Evolutionary conservation across 2,797 vertebrate genomes (phyloP).

Genomic region (Florisuga fusca): DNA sequence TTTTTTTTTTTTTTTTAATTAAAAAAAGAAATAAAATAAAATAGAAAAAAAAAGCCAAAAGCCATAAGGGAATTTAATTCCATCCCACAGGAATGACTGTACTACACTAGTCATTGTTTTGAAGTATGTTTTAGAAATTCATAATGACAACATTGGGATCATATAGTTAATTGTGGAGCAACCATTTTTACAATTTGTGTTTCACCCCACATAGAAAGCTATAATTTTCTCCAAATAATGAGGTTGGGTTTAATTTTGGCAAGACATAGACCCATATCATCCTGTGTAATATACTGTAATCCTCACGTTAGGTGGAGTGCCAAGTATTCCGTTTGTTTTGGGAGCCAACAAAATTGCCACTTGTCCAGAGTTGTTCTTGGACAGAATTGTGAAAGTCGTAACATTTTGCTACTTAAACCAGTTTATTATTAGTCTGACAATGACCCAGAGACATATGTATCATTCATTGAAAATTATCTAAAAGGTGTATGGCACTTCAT

Average conservation of each 20-base stretch:
- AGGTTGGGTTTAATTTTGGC: conserved; percentile 69
- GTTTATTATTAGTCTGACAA: conserved; percentile 21
- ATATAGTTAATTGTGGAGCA: conserved; percentile 41
- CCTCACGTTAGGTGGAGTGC: conserved; percentile 46
- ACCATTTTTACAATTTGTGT: conserved; percentile 60
- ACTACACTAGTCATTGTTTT: not conserved
- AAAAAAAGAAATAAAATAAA: no score
- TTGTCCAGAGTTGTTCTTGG: conserved; percentile 66
- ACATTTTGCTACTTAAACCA: conserved; percentile 26
- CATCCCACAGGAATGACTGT: conserved; percentile 36
- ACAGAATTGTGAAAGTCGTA: conserved; percentile 46
- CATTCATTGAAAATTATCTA: not conserved
- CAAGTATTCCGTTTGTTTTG: conserved; percentile 64
- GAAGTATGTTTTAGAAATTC: conserved; percentile 62
- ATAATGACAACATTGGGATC: conserved; percentile 47
- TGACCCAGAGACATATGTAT: not conserved
- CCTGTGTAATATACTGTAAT: conserved; percentile 60
- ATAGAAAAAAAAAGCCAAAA: not conserved
- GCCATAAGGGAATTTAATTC: not conserved
- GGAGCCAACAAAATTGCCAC: conserved; percentile 71
- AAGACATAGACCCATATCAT: conserved; percentile 45
- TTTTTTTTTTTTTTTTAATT: no score
- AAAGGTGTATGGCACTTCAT: not conserved
- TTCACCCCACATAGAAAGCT: conserved; percentile 64
- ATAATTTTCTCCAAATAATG: conserved; percentile 61